A percentile compares a stretch with the other conserved stretches of the same genome.
phyloP scores from a whole-genome alignment of 2,113 vertebrate genomes.

The Phalacrocorax brasilianus region DNA sequence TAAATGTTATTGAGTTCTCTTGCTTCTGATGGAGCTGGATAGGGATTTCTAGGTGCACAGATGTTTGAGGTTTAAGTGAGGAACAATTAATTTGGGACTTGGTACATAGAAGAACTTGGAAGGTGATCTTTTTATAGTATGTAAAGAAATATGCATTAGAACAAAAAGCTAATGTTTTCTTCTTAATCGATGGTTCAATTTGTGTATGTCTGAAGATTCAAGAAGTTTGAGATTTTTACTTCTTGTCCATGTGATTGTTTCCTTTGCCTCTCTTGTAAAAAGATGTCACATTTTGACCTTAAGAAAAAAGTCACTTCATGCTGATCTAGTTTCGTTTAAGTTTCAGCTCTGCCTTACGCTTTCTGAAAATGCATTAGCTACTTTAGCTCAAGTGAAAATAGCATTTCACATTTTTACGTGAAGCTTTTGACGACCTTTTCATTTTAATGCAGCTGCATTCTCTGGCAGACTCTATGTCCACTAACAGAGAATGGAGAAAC shows the following conservation, averaged over 20 bases:
- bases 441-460: not conserved
- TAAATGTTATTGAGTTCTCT: not conserved
- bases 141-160: not conserved
- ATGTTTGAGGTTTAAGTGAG: not conserved
- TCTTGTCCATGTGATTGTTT: not conserved
- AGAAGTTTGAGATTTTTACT: not conserved
- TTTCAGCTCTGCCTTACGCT: not conserved
- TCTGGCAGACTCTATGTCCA: not conserved
- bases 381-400: not conserved
- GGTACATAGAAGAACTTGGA: not conserved
- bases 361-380: not conserved
- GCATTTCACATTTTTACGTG: not conserved
- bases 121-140: not conserved
- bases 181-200: not conserved
- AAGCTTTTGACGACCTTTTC: not conserved
- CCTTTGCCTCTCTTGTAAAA: not conserved
- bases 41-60: not conserved
- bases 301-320: not conserved
- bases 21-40: not conserved
- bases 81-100: not conserved
- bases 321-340: not conserved
- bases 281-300: not conserved
- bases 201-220: not conserved
- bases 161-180: not conserved
- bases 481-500: not conserved